Conservation (phyloP, 2,888 invertebrate genomes). For the Oeneis ivallda region DNA sequence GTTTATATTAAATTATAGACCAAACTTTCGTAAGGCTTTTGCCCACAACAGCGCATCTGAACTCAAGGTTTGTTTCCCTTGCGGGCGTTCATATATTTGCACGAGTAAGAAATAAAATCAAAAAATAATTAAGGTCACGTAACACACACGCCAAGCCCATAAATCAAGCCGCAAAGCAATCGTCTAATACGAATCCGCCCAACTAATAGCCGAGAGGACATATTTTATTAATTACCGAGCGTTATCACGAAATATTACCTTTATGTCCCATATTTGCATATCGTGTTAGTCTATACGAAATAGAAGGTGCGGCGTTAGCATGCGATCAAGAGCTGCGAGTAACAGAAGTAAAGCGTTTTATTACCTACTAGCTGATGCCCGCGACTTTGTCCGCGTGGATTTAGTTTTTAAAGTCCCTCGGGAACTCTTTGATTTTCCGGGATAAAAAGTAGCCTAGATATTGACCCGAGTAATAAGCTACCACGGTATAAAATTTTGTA, state of each 20-base stretch:
- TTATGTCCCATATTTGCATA: slow-evolving; percentile 80
- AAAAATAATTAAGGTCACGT: slow-evolving; percentile 60
- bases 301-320: slow-evolving; percentile 63
- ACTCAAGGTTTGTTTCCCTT: not conserved
- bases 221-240: slow-evolving; percentile 79
- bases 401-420: no score
- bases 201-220: slow-evolving; percentile 66
- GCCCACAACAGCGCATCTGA: not conserved
- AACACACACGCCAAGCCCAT: slow-evolving; percentile 43
- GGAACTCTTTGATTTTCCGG: no score
- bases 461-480: no score
- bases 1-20: no score
- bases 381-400: no score
- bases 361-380: no score
- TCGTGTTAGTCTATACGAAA: slow-evolving; percentile 69
- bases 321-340: slow-evolving; percentile 53
- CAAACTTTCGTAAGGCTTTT: no score
- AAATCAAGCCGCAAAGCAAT: slow-evolving; percentile 44
- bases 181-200: slow-evolving; percentile 52
- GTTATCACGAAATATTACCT: slow-evolving; percentile 80
- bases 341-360: slow-evolving; percentile 34
- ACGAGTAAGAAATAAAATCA: slow-evolving; percentile 32
- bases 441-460: no score
- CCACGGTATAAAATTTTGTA: no score
- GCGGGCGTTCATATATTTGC: not conserved